Evolutionary conservation across 1,140 invertebrate species (phyloP), one percentile per base, ranked within the genome.

Genomic region (Leptestheria dahalacensis): DNA sequence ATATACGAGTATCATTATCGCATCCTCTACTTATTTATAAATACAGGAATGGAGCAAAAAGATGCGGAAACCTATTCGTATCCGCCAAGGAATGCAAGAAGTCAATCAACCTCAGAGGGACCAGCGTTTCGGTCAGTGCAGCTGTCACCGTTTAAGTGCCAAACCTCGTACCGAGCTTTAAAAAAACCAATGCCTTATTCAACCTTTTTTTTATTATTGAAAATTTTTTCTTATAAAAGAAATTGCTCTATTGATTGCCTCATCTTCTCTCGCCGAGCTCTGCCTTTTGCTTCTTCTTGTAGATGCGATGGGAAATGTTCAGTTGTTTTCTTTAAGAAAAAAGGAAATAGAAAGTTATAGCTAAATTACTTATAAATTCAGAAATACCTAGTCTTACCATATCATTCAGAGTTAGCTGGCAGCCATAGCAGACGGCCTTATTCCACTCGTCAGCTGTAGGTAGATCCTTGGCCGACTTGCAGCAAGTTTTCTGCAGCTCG

Each of bases 21-120:
- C 46, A 24, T 1, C 26, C 61, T 60, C 25, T 56, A 51, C 53
- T 58, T 54, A 47, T 41, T 1, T 28, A n/a, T 29, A 66, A 1
- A 55, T 64, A n/a, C 62, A 83, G 80, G 74, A 90, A 76, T 91
- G 86, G 82, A 84, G 81, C 68, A 81, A 80, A 69, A 74, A 78
- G 62, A 69, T 91, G 53, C 72, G 68, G 59, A 80, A 74, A 64
- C 68, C 77, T 58, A 72, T 87, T 24, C 71, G 70, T 62, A 68
- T 88, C 18, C 66, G 79, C 47, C 71, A 81, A 50, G 79, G 73
- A 50, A 91, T 91, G 88, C 86, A 90, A 67, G 69, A 79, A 68
- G 81, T 91, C 46, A 72, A 75, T 54, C 81, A 85, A 70, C 73
- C 77, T 26, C 70, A 74, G 49, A 60, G 63, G 51, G 60, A 65